These are phyloP conservation scores for Cyprinodon tularosa DNA, from an alignment of 2,113 vertebrate species.

Conservation along the genomic window DNA sequence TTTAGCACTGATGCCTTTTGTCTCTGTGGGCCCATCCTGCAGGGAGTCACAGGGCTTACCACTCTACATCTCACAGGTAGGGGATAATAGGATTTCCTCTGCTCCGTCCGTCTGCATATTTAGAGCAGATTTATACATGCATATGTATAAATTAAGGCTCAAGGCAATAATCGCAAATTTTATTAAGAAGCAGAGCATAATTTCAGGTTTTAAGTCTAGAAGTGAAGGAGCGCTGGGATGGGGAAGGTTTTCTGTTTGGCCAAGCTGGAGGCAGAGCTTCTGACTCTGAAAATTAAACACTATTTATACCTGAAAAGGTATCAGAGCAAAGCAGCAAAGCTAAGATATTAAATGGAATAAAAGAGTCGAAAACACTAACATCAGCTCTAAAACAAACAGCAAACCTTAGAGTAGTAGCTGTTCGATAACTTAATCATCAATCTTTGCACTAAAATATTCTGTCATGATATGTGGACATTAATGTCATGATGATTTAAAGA, in stretches of 20 bases:
- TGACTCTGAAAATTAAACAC: conserved; percentile 26
- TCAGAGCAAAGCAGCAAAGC: conserved; percentile 5
- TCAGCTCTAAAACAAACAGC: conserved; percentile 11
- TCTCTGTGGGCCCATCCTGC: conserved; percentile 63
- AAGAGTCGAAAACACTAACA: conserved; percentile 25
- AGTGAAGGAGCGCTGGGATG: conserved; percentile 8
- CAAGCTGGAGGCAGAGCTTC: conserved; percentile 35
- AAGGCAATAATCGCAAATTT: conserved; percentile 67
- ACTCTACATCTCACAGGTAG: conserved; percentile 72
- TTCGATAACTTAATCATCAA: neutral
- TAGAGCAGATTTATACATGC: conserved; percentile 70
- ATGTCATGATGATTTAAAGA: too few species aligned
- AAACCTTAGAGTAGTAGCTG: neutral
- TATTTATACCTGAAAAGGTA: conserved; percentile 31
- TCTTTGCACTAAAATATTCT: too few species aligned
- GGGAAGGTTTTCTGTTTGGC: conserved; percentile 61
- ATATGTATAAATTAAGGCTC: conserved; percentile 78
- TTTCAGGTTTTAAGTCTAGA: conserved; percentile 67
- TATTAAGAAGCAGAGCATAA: conserved; percentile 65
- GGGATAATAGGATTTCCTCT: conserved; percentile 76
- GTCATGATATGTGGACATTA: too few species aligned
- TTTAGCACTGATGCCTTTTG: conserved; percentile 70
- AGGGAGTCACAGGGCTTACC: conserved; percentile 69
- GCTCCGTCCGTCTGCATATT: conserved; percentile 62
- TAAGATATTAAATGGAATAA: neutral